Evolutionary conservation across 2,797 vertebrate genomes (phyloP).

Genomic region (Phrynocephalus guinanensis): DNA sequence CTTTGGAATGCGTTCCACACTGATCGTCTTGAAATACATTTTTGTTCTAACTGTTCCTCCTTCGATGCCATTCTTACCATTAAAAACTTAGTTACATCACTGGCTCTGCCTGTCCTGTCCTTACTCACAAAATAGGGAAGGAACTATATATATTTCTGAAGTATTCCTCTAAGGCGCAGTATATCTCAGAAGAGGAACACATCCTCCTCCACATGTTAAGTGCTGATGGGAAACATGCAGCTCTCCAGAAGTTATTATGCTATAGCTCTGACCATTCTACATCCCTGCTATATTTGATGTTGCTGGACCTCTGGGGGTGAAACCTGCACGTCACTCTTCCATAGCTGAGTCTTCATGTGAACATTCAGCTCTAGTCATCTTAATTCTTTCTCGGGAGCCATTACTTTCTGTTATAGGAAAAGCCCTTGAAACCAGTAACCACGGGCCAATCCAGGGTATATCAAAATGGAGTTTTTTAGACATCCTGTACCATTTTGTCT

Average conservation of each 20-base stretch:
- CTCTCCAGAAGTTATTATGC: background rate
- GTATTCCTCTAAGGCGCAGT: background rate
- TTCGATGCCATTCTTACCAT: conserved; percentile 29
- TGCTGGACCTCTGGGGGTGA: conserved; percentile 1
- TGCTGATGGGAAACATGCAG: background rate
- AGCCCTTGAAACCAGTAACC: background rate
- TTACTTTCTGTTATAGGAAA: conserved; percentile 6
- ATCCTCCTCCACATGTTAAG: background rate
- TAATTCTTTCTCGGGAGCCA: background rate
- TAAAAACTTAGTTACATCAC: background rate
- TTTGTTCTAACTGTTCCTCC: conserved; percentile 26
- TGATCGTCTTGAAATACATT: conserved; percentile 3
- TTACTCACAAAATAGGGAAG: conserved; percentile 1
- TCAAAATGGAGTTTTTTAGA: conserved; percentile 10
- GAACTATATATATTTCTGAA: background rate
- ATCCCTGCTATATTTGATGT: background rate
- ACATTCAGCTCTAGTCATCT: conserved; percentile 1
- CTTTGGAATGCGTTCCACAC: conserved; percentile 39
- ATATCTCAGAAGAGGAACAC: background rate
- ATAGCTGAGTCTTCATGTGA: conserved; percentile 19
- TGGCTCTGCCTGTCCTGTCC: background rate
- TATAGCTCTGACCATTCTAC: background rate
- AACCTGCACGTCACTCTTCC: background rate
- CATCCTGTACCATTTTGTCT: conserved; percentile 51
- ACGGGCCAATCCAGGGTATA: background rate